Conservation (phyloP, 64 coral and sea anemone genomes). For the Astreopora myriophthalma region DNA sequence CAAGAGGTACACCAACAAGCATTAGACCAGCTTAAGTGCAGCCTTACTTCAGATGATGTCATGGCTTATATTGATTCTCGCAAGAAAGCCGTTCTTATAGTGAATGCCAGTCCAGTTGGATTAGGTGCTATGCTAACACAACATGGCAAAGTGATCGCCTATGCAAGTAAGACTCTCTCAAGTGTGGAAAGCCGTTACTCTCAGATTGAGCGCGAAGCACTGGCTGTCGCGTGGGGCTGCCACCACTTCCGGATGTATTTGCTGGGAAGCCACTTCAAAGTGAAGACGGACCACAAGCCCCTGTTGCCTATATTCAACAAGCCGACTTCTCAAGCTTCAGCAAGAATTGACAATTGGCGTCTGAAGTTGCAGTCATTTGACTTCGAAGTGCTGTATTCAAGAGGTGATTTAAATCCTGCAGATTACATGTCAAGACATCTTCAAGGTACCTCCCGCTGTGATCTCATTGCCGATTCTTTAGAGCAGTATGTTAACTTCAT, state of each 20-base stretch:
- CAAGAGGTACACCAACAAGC: slow-evolving; percentile 13
- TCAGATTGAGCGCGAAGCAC: slow-evolving; percentile 46
- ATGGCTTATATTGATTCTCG: slow-evolving; percentile 71
- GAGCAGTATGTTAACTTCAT: background rate
- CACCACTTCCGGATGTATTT: too few relatives aligned
- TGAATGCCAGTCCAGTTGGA: slow-evolving; percentile 69
- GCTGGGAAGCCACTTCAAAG: slow-evolving; percentile 24
- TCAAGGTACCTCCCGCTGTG: too few relatives aligned
- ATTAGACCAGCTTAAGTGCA: slow-evolving; percentile 39
- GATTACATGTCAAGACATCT: too few relatives aligned
- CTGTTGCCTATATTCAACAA: background rate
- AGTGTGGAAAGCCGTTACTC: slow-evolving; percentile 25
- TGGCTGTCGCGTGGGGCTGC: slow-evolving; percentile 30
- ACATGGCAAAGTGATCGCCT: too few relatives aligned
- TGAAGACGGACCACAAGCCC: too few relatives aligned
- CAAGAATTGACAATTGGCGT: slow-evolving; percentile 7
- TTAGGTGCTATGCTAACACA: slow-evolving; percentile 48
- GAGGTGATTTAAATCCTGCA: too few relatives aligned
- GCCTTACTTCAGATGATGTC: background rate
- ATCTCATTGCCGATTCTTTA: background rate
- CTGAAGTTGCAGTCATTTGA: background rate
- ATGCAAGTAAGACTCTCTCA: too few relatives aligned
- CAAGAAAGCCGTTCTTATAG: slow-evolving; percentile 41
- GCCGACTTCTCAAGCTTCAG: background rate
- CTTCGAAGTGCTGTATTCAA: background rate